Evolutionary conservation across 2,797 vertebrate genomes (phyloP).

Genomic region (Pangasius mekongensis): DNA sequence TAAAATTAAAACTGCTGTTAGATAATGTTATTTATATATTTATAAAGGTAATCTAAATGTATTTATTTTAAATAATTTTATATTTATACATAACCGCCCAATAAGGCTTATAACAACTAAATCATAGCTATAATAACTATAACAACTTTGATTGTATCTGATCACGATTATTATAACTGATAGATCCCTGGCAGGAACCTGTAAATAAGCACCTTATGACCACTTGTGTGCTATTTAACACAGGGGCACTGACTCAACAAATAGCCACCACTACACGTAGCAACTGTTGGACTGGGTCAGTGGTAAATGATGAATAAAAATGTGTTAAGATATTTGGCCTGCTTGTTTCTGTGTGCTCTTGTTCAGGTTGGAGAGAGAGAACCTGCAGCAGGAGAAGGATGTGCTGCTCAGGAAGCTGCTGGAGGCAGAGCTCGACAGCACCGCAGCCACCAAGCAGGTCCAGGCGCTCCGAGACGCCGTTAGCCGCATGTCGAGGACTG

Average conservation of each 20-base stretch:
- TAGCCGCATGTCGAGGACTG: conserved; percentile 73
- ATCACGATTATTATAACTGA: background rate
- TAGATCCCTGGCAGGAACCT: background rate
- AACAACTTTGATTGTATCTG: background rate
- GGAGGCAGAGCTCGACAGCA: conserved; percentile 85
- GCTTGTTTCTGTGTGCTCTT: background rate
- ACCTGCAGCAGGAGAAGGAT: conserved; percentile 78
- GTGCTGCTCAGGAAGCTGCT: conserved; percentile 83
- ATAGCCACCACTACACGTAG: background rate
- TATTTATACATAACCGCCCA: background rate
- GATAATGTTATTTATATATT: background rate
- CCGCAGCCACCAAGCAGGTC: conserved; percentile 84
- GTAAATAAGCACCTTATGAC: background rate
- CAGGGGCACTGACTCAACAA: background rate
- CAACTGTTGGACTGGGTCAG: background rate
- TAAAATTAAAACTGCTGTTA: background rate
- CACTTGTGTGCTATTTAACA: background rate
- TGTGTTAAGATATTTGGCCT: background rate
- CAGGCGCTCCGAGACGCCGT: conserved; percentile 81
- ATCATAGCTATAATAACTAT: background rate
- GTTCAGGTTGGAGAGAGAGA: conserved; percentile 77
- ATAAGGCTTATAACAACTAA: background rate
- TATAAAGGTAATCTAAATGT: background rate
- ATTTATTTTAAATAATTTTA: too few relatives aligned
- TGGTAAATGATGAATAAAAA: background rate